Percentiles rank a stretch among this genome's conserved stretches.
Evolutionary conservation across 2,113 vertebrate genomes (phyloP).

Genomic region (Myodes glareolus): DNA sequence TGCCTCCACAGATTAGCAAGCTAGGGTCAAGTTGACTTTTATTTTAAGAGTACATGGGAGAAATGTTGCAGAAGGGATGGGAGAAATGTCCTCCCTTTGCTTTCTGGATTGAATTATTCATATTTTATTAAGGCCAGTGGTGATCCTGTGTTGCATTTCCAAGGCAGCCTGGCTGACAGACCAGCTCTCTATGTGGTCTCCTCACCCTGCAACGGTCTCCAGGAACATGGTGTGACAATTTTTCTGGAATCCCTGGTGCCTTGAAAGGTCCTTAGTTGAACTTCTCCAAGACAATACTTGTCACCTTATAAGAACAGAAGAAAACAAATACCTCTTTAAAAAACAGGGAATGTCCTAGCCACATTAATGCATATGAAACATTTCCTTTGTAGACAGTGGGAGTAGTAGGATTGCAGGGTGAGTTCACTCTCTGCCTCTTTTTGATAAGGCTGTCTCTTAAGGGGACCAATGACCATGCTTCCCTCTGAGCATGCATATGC

Average conservation of each 20-base stretch:
- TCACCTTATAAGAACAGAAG: neutral
- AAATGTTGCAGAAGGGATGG: neutral
- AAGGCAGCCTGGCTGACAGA: neutral
- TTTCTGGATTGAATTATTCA: neutral
- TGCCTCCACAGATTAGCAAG: conserved; percentile 61
- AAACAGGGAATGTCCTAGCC: neutral
- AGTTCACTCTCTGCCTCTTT: neutral
- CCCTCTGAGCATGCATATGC: neutral
- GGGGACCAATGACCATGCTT: neutral
- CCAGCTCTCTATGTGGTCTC: neutral
- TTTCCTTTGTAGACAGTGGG: neutral
- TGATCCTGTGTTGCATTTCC: neutral
- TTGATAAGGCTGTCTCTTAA: neutral
- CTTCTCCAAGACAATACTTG: neutral
- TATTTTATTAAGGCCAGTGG: neutral
- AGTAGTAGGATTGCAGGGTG: neutral
- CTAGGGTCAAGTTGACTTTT: conserved; percentile 53
- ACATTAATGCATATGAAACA: neutral
- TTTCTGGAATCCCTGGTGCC: neutral
- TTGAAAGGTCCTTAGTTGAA: conserved; percentile 25
- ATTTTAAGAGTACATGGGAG: conserved; percentile 28
- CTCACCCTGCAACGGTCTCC: neutral
- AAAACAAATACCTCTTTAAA: neutral
- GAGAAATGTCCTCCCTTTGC: neutral
- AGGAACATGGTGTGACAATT: neutral